A percentile compares a stretch with the other conserved stretches of the same genome.
These are phyloP conservation scores for Pseudomyrmex cubaensis DNA, from an alignment of 1,140 invertebrate species.

Conservation along the genomic window DNA sequence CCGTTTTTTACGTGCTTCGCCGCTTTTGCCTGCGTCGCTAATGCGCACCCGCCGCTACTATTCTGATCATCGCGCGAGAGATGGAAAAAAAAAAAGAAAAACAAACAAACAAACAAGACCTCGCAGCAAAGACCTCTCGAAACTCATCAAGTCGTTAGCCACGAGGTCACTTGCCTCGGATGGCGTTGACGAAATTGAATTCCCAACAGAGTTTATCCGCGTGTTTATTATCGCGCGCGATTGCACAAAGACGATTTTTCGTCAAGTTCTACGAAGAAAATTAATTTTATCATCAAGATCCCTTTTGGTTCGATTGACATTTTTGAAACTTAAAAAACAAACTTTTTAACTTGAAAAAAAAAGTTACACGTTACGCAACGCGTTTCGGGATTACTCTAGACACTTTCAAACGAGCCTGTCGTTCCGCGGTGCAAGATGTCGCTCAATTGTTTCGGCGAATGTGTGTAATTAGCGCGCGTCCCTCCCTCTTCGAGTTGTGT, in stretches of 20 bases:
- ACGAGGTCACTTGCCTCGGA: too few species aligned
- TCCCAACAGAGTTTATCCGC: too few species aligned
- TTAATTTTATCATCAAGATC: too few species aligned
- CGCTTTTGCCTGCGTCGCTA: background rate
- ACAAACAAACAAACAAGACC: background rate
- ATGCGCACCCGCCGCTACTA: background rate
- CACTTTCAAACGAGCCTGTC: background rate
- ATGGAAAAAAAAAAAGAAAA: background rate
- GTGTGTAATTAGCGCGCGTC: background rate
- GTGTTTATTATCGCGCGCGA: too few species aligned
- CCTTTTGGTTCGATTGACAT: too few species aligned
- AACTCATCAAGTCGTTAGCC: too few species aligned
- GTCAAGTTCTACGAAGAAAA: too few species aligned
- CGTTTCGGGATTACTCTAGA: background rate
- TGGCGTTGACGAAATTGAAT: too few species aligned
- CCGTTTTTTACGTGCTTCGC: background rate
- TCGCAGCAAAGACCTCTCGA: background rate
- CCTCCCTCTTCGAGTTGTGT: background rate
- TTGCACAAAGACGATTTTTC: too few species aligned
- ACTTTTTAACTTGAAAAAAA: background rate
- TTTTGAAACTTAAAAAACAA: too few species aligned
- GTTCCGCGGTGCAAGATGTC: too few species aligned
- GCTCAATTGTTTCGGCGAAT: too few species aligned
- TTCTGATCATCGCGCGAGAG: background rate
- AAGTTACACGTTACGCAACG: background rate